Conservation (phyloP, 2,113 vertebrate genomes). For the Pomatostomus ruficeps region DNA sequence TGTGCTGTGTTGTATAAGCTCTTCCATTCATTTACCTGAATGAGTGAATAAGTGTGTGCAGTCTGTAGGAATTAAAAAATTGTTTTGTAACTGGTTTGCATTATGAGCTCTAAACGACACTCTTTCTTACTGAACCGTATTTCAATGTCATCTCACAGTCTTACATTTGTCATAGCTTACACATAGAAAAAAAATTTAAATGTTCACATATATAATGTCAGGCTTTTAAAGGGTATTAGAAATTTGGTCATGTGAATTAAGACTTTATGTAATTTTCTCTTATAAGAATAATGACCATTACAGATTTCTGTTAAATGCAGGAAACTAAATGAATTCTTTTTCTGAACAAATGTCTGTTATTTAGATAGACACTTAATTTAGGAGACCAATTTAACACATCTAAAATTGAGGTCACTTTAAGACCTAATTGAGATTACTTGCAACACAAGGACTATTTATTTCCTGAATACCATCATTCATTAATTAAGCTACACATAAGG, state of each 20-base stretch:
- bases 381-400: constrained; percentile 48
- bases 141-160: not conserved
- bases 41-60: not conserved
- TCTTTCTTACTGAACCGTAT: not conserved
- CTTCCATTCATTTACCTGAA: not conserved
- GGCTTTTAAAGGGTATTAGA: constrained; percentile 26
- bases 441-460: constrained; percentile 61
- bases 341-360: constrained; percentile 53
- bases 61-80: not conserved
- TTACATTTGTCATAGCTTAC: constrained; percentile 7
- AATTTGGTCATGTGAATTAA: constrained; percentile 22
- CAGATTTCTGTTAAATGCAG: constrained; percentile 2
- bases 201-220: not conserved
- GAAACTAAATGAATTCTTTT: constrained; percentile 29
- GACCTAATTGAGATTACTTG: constrained; percentile 62
- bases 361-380: constrained; percentile 59
- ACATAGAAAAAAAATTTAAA: not conserved
- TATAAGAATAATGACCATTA: constrained; percentile 21
- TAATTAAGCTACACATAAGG: constrained; percentile 44
- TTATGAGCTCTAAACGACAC: not conserved
- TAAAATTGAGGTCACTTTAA: constrained; percentile 64
- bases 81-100: not conserved
- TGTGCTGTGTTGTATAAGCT: not conserved
- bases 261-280: not conserved
- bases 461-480: constrained; percentile 38